Base-by-base conservation (phyloP, 2,797 vertebrate species). In the Melanotaenia boesemani region DNA sequence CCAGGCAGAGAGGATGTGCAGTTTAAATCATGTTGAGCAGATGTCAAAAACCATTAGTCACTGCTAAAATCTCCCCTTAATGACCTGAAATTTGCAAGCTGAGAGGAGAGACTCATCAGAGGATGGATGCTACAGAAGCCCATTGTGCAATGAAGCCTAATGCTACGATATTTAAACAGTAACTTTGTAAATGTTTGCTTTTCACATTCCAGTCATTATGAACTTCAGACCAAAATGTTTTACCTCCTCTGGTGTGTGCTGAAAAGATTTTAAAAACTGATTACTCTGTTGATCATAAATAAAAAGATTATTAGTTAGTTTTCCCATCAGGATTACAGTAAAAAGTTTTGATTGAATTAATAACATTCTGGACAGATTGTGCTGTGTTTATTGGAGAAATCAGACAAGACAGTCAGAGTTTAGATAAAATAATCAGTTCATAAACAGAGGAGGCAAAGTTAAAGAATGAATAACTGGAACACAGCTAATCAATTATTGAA, bases 401-500 rank as follows among this genome's bases (percentile, higher is more conserved):
- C 2, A 13, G 46, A 54, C 8, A 16, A 22, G 46, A 8, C 16
- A 26, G 58, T 22, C 11, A 5, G 15, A 24, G 22, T 12, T 0
- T 0, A 55, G 66, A 46, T 1, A 18, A 61, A 67, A 63, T 20
- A 41, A 30, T 32, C 36, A 8, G 34, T 59, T 41, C 37, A n/a
- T 18, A 24, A 16, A 63, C 32, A 57, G 34, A 32, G 24, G 1
- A 5, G 26, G 9, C 11, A 58, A 12, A 30, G 68, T 60, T 60
- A 48, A 52, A 68, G 65, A 64, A 55, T 55, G 12, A 80, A 69
- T 61, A 72, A 60, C 13, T 81, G 81, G 54, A 73, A 76, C 66
- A 64, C 71, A 72, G 60, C 0, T 24, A 54, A 84, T 84, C 32
- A 77, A 73, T 80, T 55, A 79, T 83, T 77, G 64, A 82, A 76